Percentiles rank a stretch among this genome's conserved stretches.
Evolutionary conservation across 1,140 invertebrate genomes (phyloP).

Genomic region (Ruditapes philippinarum): DNA sequence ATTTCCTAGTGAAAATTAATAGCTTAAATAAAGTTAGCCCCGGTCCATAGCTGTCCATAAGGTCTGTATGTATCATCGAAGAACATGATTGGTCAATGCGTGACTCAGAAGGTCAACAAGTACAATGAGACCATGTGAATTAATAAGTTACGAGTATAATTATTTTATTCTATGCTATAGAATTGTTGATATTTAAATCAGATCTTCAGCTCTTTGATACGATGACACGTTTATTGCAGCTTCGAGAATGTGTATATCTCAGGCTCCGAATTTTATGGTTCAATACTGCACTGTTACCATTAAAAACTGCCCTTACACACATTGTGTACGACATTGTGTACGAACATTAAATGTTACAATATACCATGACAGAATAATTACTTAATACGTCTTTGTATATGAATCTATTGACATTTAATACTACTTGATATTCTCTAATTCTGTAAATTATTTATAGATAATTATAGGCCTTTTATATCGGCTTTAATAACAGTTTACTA

Average conservation of each 20-base stretch:
- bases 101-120: slow-evolving; percentile 12
- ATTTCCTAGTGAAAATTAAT: slow-evolving; percentile 64
- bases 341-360: neutral
- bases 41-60: neutral
- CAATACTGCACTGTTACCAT: neutral
- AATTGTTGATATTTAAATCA: neutral
- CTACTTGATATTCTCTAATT: slow-evolving; percentile 21
- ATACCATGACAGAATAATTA: slow-evolving; percentile 4
- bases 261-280: too few species aligned
- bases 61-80: neutral
- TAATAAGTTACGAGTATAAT: too few species aligned
- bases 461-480: slow-evolving; percentile 1
- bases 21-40: slow-evolving; percentile 51
- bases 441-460: slow-evolving; percentile 31
- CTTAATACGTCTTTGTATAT: neutral
- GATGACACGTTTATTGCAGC: neutral
- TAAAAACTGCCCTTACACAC: neutral
- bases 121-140: neutral
- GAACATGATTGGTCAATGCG: neutral
- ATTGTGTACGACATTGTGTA: too few species aligned
- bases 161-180: too few species aligned
- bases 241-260: neutral
- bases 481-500: slow-evolving; percentile 14
- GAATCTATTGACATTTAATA: slow-evolving; percentile 26
- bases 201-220: neutral